phyloP scores from a whole-genome alignment of 2,797 vertebrate genomes.

The Catamblyrhynchus diadema region DNA sequence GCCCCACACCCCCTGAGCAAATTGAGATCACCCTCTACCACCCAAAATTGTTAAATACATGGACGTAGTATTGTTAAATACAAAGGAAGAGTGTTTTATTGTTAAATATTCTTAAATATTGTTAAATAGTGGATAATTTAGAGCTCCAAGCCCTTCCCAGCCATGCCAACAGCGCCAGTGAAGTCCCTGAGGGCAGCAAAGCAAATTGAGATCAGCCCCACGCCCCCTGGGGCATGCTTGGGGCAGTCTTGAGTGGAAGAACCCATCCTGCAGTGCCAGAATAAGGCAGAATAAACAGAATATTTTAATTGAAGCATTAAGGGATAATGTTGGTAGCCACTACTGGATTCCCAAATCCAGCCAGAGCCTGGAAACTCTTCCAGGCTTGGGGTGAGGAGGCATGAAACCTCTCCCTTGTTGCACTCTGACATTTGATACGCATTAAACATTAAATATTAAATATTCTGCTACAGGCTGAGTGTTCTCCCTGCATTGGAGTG shows the following conservation, averaged over 20 bases:
- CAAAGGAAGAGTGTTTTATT: too few species aligned
- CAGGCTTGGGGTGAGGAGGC: not conserved
- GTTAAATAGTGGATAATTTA: not conserved
- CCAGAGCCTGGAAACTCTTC: not conserved
- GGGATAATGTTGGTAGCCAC: not conserved
- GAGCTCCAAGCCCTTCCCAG: not conserved
- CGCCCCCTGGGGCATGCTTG: accelerated
- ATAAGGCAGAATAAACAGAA: not conserved
- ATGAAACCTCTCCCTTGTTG: constrained; percentile 25
- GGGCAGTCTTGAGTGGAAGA: not conserved
- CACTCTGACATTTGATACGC: constrained; percentile 35
- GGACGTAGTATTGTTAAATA: too few species aligned
- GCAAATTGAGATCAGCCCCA: not conserved
- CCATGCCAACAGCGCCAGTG: accelerated
- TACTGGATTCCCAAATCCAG: not conserved
- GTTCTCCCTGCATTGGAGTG: constrained; percentile 26
- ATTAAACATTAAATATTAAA: not conserved
- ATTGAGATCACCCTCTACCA: too few species aligned
- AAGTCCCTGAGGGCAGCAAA: accelerated
- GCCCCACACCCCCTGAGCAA: accelerated
- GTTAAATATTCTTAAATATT: too few species aligned
- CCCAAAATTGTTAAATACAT: too few species aligned
- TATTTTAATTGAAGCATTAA: constrained; percentile 10
- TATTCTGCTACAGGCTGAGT: not conserved
- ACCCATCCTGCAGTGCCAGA: not conserved